Base-by-base conservation (phyloP, 2,888 invertebrate species). In the Eristalinus aeneus region DNA sequence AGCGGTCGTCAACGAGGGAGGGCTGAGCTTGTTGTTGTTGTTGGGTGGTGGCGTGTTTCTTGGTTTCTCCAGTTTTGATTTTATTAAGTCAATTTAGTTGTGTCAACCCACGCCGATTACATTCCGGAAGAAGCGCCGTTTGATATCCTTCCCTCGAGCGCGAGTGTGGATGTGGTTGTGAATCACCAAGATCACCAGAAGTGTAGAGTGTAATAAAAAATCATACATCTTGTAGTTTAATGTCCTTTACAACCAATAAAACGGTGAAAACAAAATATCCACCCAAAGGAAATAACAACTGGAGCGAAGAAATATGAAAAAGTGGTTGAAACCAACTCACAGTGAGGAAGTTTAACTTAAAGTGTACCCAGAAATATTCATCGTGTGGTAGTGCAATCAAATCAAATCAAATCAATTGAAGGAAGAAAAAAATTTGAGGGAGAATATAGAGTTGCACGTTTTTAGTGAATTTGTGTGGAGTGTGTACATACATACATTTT, bases 221-320 rank as follows among this genome's bases (percentile, higher is more conserved):
- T 68, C 74, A 68, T 63, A 65, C n/a, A 74, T 74, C 63, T 58
- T 56, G 68, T 69, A 63, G 63, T 39, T 69, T 58, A 31, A 63
- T 74, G 63, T 69, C 63, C 10, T 79, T 73, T 74, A 74, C 74
- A 74, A 68, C 68, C 74, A 71, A 74, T 74, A 80, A 74, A 74
- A 68, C 74, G 27, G 56, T n/a, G 54, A 64, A 69, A 54, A 60
- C 56, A 61, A 56, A 72, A 72, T 81, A 77, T 81, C 81, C 81
- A 64, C 32, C 23, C 36, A 69, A 11, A 56, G 36, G 34, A 56
- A 61, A 64, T 22, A 65, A 23, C 34, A 58, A 31, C 11, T 23
- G n/a, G 1, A 23, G 32, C 9, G 23, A 46, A 53, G 27, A 53
- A 56, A 60, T 22, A 22, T 23, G 61, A 67, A 65, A 68, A 68